Base-by-base conservation (phyloP, 2,888 invertebrate genomes). In the Zygothrica quintamaculata region DNA sequence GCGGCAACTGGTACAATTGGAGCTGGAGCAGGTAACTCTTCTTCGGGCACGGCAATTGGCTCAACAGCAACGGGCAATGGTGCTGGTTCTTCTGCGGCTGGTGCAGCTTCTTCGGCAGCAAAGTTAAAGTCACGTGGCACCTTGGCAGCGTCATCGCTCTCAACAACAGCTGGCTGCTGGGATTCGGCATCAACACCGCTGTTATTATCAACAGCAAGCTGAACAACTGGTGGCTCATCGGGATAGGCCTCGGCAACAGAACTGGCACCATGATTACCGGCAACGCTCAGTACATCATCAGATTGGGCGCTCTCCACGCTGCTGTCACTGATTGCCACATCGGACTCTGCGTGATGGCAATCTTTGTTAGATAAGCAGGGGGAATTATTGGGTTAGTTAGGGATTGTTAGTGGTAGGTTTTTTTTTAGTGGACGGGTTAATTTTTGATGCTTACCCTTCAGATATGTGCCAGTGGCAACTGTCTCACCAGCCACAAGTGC, bases 241-340 rank as follows among this genome's bases (percentile, higher is more conserved):
- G 91, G 91, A 62, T 89, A 91, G 26, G 91, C 90, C 74, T 91
- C 91, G 57, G 91, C 90, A 26, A 90, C 68, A 2, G 90, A 88
- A 48, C 82, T 88, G 13, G 87, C 87, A 12, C 77, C 85, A 59
- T 90, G 86, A 11, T 86, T 88, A 50, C 84, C 89, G 42, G 88
- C 85, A 47, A 88, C 89, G 8, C 75, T 77, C 13, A 90, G 56
- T 6, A 68, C 78, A 65, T 88, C 88, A 44, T 89, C 89, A 26
- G 70, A 74, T 31, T 74, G 84, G 62, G 84, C 87, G 22, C 57
- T 67, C 53, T 73, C 82, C 11, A 72, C 75, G 50, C 69, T 73
- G 43, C 72, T 50, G 44, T 74, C 76, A 29, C 62, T 74, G 33
- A 78, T 59, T 22, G 85, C 79, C 59, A 82, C 76, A 58, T 81